These are phyloP conservation scores for Drosophila imparisetae DNA, from an alignment of 2,888 invertebrate genomes.

Conservation along the genomic window DNA sequence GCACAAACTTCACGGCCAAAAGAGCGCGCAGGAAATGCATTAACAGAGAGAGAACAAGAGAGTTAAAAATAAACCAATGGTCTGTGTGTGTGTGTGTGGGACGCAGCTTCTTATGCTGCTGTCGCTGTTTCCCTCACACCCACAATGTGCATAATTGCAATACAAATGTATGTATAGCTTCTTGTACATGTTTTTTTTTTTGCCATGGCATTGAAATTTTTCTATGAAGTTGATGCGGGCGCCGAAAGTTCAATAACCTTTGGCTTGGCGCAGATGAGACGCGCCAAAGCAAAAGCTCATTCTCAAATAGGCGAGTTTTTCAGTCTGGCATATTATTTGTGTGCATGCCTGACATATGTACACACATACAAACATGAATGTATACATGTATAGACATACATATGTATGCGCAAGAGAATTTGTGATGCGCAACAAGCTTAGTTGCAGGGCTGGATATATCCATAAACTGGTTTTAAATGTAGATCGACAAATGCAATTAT, in stretches of 20 bases:
- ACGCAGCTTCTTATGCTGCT: slow-evolving; percentile 59
- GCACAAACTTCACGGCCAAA: slow-evolving; percentile 73
- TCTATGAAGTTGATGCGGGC: slow-evolving; percentile 75
- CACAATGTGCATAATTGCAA: slow-evolving; percentile 66
- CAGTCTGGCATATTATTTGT: slow-evolving; percentile 26
- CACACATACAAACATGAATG: neutral
- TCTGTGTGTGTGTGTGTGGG: slow-evolving; percentile 40
- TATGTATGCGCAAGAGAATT: slow-evolving; percentile 41
- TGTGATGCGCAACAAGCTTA: slow-evolving; percentile 61
- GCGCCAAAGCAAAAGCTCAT: slow-evolving; percentile 55
- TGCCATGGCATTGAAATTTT: slow-evolving; percentile 82
- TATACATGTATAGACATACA: neutral
- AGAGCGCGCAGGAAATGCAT: slow-evolving; percentile 61
- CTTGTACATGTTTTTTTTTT: slow-evolving; percentile 39
- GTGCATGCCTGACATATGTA: slow-evolving; percentile 6
- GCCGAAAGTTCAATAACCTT: slow-evolving; percentile 80
- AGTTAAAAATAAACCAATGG: slow-evolving; percentile 67
- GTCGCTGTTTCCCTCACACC: slow-evolving; percentile 50
- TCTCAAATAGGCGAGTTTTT: slow-evolving; percentile 15
- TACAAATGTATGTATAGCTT: slow-evolving; percentile 34
- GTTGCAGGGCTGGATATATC: slow-evolving; percentile 19
- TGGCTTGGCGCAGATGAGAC: slow-evolving; percentile 63
- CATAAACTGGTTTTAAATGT: slow-evolving; percentile 52
- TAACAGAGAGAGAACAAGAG: slow-evolving; percentile 46
- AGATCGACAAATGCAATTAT: slow-evolving; percentile 31